phyloP scores from a whole-genome alignment of 2,113 vertebrate genomes.

The Chaetodon trifascialis region DNA sequence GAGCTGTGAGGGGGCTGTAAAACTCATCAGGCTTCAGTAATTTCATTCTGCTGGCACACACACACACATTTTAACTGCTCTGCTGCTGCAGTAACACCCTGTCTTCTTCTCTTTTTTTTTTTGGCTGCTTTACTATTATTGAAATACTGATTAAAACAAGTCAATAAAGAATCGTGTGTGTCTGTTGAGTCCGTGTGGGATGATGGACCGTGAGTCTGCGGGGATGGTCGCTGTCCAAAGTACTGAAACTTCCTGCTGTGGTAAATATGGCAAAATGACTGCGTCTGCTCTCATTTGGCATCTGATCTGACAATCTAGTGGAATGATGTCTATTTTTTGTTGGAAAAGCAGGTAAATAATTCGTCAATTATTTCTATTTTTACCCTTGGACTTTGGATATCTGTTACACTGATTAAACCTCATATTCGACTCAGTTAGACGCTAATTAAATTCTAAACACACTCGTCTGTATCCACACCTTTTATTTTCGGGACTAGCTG shows the following conservation, averaged over 20 bases:
- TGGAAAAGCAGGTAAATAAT: neutral
- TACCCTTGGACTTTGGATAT: neutral
- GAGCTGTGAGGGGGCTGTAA: conserved; percentile 39
- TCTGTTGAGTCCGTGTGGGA: conserved; percentile 63
- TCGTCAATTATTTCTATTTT: conserved; percentile 1
- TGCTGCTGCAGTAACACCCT: conserved; percentile 30
- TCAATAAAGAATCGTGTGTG: conserved; percentile 72
- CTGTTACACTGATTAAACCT: neutral
- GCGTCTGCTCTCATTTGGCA: neutral
- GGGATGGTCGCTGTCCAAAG: conserved; percentile 63
- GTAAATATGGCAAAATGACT: conserved; percentile 30
- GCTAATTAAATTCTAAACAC: conserved; percentile 16
- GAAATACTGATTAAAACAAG: conserved; percentile 72
- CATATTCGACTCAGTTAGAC: neutral
- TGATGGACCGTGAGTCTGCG: conserved; percentile 16
- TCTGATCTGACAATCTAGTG: neutral
- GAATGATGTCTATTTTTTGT: neutral
- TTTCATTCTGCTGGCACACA: conserved; percentile 55
- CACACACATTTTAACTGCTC: conserved; percentile 43
- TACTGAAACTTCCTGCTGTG: conserved; percentile 48
- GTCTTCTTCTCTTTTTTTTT: conserved; percentile 20
- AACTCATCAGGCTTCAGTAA: conserved; percentile 50
- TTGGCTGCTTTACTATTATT: conserved; percentile 46
- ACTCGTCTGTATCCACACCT: conserved; percentile 1
- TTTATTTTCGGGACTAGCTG: conserved; percentile 25